phyloP scores from a whole-genome alignment of 2,888 invertebrate species.

The Diloba caeruleocephala region DNA sequence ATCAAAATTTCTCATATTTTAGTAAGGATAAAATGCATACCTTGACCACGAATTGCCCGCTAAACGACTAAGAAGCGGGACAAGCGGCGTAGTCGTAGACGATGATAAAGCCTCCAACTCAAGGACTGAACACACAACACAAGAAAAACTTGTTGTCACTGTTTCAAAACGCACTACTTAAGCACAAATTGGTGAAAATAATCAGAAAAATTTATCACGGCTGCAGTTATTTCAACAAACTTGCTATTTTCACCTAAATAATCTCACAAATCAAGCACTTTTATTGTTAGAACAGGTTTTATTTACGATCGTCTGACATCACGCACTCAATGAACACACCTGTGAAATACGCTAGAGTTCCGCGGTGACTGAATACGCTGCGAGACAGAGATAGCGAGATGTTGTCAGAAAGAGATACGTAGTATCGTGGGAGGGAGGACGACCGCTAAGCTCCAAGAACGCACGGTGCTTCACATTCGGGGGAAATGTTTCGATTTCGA shows the following conservation, averaged over 20 bases:
- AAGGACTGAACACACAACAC: constrained; percentile 81
- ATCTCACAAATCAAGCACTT: constrained; percentile 48
- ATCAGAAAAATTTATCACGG: constrained; percentile 27
- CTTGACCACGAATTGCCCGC: constrained; percentile 72
- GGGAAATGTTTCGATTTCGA: constrained; percentile 50
- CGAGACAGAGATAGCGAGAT: constrained; percentile 78
- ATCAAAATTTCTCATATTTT: not conserved
- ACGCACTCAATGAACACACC: constrained; percentile 71
- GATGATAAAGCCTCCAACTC: constrained; percentile 82
- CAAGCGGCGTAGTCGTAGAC: constrained; percentile 62
- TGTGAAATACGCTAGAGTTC: constrained; percentile 75
- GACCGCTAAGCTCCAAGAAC: constrained; percentile 80
- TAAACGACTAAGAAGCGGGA: constrained; percentile 70
- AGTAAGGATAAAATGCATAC: constrained; percentile 57
- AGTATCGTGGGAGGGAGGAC: constrained; percentile 81
- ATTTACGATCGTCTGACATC: constrained; percentile 72
- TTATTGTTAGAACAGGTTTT: constrained; percentile 70
- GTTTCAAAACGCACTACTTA: constrained; percentile 74
- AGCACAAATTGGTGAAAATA: constrained; percentile 56
- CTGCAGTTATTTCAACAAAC: constrained; percentile 27
- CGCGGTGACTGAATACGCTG: constrained; percentile 82
- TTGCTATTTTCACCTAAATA: constrained; percentile 23
- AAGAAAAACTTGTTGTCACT: constrained; percentile 83
- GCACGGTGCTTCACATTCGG: constrained; percentile 75
- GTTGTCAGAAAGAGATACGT: constrained; percentile 76